Conservation (phyloP, 2,113 vertebrate species). For the Chionodraco myersi region DNA sequence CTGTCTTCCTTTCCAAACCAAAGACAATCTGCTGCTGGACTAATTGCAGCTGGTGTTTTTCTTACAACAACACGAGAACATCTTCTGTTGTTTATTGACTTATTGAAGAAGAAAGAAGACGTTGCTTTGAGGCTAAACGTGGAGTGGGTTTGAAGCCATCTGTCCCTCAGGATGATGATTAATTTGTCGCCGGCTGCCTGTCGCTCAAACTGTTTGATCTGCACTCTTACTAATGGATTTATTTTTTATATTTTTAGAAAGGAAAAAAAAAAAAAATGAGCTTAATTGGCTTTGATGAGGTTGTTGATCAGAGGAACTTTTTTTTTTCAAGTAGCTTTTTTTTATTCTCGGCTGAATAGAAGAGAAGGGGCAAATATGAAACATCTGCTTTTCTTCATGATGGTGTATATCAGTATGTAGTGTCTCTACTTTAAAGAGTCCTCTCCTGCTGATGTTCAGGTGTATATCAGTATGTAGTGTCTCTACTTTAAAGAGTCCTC, state of each 20-base stretch:
- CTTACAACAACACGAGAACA: background rate
- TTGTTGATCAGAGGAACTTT: constrained; percentile 55
- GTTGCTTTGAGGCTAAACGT: constrained; percentile 57
- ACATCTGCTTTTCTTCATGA: background rate
- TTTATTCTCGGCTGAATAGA: constrained; percentile 43
- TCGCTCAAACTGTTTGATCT: constrained; percentile 70
- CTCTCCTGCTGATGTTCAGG: no score
- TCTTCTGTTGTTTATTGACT: constrained; percentile 27
- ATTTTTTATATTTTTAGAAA: constrained; percentile 34
- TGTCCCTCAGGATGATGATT: constrained; percentile 68
- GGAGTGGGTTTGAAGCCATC: constrained; percentile 61
- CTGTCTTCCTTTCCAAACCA: constrained; percentile 1
- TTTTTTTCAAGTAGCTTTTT: constrained; percentile 20
- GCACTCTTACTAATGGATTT: constrained; percentile 61
- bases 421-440: no score
- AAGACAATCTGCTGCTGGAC: constrained; percentile 49
- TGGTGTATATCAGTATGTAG: no score
- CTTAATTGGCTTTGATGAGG: constrained; percentile 62
- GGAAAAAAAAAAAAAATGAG: background rate
- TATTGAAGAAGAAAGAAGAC: constrained; percentile 20
- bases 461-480: no score
- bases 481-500: no score
- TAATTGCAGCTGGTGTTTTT: constrained; percentile 56
- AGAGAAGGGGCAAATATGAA: constrained; percentile 3
- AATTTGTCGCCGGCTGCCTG: constrained; percentile 61